phyloP scores from a whole-genome alignment of 2,113 vertebrate species.

The Neopipo cinnamomea region DNA sequence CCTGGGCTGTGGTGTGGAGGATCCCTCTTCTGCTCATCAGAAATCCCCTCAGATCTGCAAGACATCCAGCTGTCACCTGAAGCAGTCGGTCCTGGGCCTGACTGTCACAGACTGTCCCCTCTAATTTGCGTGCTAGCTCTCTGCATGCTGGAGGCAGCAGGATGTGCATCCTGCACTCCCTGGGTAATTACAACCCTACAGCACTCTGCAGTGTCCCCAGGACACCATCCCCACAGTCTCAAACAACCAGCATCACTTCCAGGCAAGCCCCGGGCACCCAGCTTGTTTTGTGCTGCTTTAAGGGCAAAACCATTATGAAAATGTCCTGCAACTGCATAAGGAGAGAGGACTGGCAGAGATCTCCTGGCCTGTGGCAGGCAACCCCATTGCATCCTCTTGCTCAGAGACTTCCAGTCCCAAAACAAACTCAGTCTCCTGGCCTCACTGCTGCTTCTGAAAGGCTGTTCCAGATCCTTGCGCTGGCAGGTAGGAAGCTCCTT shows the following conservation, averaged over 20 bases:
- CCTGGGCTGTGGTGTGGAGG: neutral
- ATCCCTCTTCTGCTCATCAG: neutral
- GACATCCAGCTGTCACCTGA: neutral
- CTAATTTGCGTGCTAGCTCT: neutral
- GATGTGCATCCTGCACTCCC: neutral
- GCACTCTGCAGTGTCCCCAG: neutral
- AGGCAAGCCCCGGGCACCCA: neutral
- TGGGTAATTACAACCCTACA: neutral
- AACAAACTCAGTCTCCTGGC: neutral
- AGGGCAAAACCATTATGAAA: neutral
- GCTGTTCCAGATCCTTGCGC: neutral
- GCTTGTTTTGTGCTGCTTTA: neutral
- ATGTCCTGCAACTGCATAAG: neutral
- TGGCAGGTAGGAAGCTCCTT: constrained; percentile 9
- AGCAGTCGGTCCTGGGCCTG: neutral
- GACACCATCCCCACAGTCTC: neutral
- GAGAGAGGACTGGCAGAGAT: neutral
- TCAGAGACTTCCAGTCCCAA: neutral
- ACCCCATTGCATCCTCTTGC: neutral
- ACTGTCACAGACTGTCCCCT: neutral
- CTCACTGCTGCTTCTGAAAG: neutral
- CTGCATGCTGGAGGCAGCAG: neutral
- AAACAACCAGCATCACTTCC: neutral
- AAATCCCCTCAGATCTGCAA: neutral
- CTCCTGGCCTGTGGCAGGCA: neutral